phyloP scores from a whole-genome alignment of 2,888 invertebrate species.

The Amitus sp. region DNA sequence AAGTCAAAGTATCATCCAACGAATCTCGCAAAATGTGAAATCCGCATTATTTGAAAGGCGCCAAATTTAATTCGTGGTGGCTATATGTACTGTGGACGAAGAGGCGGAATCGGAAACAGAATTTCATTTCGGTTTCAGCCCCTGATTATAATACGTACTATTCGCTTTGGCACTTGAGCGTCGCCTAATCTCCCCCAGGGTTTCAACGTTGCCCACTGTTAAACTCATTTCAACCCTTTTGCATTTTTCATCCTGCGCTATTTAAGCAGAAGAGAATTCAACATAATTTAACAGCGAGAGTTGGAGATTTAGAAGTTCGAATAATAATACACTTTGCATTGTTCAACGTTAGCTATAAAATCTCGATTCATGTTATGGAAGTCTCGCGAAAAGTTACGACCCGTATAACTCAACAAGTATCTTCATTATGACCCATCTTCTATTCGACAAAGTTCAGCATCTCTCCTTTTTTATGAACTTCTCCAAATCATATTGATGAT shows the following conservation, averaged over 20 bases:
- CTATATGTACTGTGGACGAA: no score
- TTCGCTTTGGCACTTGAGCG: constrained; percentile 17
- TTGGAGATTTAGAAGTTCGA: constrained; percentile 15
- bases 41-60: no score
- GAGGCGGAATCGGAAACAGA: no score
- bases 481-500: no score
- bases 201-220: constrained; percentile 22
- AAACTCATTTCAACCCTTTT: constrained; percentile 31
- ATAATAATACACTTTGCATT: constrained; percentile 4
- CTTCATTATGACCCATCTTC: no score
- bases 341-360: background rate
- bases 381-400: background rate
- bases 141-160: constrained; percentile 26
- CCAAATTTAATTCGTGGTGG: no score
- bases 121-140: no score
- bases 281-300: background rate
- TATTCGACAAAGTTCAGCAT: no score
- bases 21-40: no score
- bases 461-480: no score
- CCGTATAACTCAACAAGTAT: background rate
- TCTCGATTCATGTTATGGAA: background rate
- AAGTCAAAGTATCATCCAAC: no score
- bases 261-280: constrained; percentile 21
- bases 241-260: constrained; percentile 28
- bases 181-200: constrained; percentile 31